Percentiles rank a stretch among this genome's conserved stretches.
Evolutionary conservation across 2,113 vertebrate species (phyloP).

Genomic region (Malurus elegans): DNA sequence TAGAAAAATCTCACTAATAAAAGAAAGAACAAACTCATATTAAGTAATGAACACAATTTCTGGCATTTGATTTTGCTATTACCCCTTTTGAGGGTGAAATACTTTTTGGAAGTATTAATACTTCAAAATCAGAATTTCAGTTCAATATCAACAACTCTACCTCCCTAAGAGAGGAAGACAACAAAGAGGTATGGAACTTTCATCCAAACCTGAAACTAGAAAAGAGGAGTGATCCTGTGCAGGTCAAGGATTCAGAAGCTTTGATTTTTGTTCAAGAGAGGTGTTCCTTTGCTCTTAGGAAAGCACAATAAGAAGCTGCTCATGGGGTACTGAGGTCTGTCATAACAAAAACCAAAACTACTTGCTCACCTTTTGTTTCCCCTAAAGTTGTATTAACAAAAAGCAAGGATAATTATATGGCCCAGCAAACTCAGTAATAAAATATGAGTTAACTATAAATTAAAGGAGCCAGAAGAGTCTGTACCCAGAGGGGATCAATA

Average conservation of each 20-base stretch:
- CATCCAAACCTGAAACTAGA: not conserved
- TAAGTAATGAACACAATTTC: not conserved
- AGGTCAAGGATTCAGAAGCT: not conserved
- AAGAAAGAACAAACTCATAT: not conserved
- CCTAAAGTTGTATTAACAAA: not conserved
- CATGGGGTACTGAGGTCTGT: not conserved
- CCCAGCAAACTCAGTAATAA: slow-evolving; percentile 29
- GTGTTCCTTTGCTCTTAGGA: not conserved
- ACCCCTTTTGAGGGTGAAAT: not conserved
- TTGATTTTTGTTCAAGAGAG: not conserved
- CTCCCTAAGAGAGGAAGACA: not conserved
- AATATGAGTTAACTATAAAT: slow-evolving; percentile 28
- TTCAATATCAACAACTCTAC: not conserved
- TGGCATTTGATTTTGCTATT: not conserved
- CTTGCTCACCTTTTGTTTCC: not conserved
- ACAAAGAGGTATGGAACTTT: not conserved
- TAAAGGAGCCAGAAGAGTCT: slow-evolving; percentile 30
- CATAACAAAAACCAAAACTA: not conserved
- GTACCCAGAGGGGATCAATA: slow-evolving; percentile 54
- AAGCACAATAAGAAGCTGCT: not conserved
- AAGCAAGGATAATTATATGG: not conserved
- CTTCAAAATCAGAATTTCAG: not conserved
- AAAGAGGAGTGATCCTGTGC: not conserved
- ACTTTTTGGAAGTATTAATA: not conserved
- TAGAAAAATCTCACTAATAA: not conserved